phyloP scores from a whole-genome alignment of 2,888 invertebrate genomes.

The Catocala fraxini region DNA sequence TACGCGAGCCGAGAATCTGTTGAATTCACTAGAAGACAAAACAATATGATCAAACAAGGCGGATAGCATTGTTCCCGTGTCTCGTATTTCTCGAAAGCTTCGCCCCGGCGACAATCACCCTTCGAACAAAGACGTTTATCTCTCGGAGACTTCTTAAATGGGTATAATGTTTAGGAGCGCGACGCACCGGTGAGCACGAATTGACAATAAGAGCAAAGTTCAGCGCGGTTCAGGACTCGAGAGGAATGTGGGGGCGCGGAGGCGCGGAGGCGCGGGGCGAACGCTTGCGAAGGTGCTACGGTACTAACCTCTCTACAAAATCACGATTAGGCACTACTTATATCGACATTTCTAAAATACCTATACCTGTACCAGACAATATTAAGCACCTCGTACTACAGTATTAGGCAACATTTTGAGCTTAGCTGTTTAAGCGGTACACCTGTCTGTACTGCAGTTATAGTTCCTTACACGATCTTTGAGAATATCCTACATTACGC shows the following conservation, averaged over 20 bases:
- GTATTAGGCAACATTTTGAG: conserved; percentile 48
- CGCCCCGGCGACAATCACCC: conserved; percentile 61
- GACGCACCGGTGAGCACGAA: conserved; percentile 83
- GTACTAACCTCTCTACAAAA: conserved; percentile 75
- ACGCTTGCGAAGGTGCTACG: conserved; percentile 72
- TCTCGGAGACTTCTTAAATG: conserved; percentile 68
- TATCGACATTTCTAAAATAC: conserved; percentile 75
- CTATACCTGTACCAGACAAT: conserved; percentile 61
- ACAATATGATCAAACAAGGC: conserved; percentile 48
- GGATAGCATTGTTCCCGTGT: conserved; percentile 51
- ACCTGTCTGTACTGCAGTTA: conserved; percentile 31
- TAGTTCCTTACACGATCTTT: conserved; percentile 36
- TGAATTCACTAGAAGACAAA: conserved; percentile 35
- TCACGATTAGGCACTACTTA: conserved; percentile 83
- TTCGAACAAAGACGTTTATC: conserved; percentile 69
- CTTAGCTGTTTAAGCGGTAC: conserved; percentile 32
- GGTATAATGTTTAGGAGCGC: conserved; percentile 72
- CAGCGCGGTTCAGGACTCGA: conserved; percentile 83
- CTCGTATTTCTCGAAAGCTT: conserved; percentile 59
- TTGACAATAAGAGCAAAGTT: conserved; percentile 87
- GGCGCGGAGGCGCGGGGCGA: conserved; percentile 70
- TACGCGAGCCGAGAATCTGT: conserved; percentile 37
- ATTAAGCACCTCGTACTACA: conserved; percentile 55
- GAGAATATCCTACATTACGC: conserved; percentile 28
- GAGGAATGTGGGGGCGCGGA: conserved; percentile 81